A percentile compares a stretch with the other conserved stretches of the same genome.
Conservation (phyloP, 92 coral and sea anemone species). For the Epizoanthus ramosus region DNA sequence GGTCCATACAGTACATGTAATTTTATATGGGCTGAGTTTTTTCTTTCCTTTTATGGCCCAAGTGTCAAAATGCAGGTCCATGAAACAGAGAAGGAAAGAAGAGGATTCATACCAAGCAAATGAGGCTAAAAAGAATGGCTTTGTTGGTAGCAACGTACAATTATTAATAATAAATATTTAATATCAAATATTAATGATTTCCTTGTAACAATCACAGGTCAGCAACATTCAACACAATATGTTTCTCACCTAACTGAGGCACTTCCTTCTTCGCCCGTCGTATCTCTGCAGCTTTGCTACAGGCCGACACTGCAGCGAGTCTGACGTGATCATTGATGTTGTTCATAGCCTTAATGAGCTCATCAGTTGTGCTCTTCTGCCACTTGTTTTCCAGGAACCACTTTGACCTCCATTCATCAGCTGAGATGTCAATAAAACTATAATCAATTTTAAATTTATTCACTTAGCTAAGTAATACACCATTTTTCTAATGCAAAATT, state of each 20-base stretch:
- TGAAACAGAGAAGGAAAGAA: too few relatives aligned
- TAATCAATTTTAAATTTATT: too few relatives aligned
- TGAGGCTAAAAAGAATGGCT: too few relatives aligned
- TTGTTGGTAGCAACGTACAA: too few relatives aligned
- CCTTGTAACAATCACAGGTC: neutral
- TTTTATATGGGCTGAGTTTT: too few relatives aligned
- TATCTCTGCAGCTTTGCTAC: constrained; percentile 94
- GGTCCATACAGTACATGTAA: too few relatives aligned
- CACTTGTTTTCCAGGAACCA: constrained; percentile 97
- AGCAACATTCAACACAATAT: neutral
- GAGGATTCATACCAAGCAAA: too few relatives aligned
- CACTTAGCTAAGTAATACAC: too few relatives aligned
- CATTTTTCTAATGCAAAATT: too few relatives aligned
- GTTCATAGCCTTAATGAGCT: constrained; percentile 86
- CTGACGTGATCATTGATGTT: constrained; percentile 96
- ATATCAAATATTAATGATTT: neutral
- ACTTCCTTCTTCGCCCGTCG: constrained; percentile 76
- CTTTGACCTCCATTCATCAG: constrained; percentile 98
- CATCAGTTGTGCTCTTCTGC: constrained; percentile 93
- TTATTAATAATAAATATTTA: too few relatives aligned
- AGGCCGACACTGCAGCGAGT: constrained; percentile 95
- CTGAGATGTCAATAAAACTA: constrained; percentile 37
- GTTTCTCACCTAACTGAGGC: constrained; percentile 60
- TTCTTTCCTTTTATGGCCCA: too few relatives aligned
- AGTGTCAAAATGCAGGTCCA: too few relatives aligned